Evolutionary conservation across 2,888 invertebrate genomes (phyloP).

Genomic region (Hyalella azteca): DNA sequence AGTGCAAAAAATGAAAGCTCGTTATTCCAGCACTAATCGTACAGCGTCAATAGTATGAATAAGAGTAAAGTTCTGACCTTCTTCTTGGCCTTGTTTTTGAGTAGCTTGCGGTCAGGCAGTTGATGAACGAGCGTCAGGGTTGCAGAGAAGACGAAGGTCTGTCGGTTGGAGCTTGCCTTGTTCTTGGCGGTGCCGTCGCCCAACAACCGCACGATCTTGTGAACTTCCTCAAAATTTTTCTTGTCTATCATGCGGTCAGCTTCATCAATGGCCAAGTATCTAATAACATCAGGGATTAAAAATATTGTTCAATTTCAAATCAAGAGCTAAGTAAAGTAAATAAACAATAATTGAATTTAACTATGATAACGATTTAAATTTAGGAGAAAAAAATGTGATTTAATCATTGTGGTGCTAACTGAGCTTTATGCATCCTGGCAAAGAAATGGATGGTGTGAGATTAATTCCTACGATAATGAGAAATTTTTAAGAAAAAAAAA

Average conservation of each 20-base stretch:
- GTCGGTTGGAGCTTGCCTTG: constrained; percentile 65
- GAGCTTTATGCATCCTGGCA: too few species aligned
- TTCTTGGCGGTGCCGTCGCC: constrained; percentile 70
- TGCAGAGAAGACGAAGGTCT: constrained; percentile 86
- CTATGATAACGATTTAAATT: too few species aligned
- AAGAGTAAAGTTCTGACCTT: background rate
- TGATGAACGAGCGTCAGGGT: constrained; percentile 92
- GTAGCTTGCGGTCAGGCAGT: constrained; percentile 63
- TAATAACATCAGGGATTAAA: constrained; percentile 63
- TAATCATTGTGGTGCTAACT: too few species aligned
- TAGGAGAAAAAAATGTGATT: too few species aligned
- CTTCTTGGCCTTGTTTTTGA: constrained; percentile 43
- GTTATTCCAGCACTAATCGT: too few species aligned
- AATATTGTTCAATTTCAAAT: background rate
- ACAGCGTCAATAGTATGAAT: too few species aligned
- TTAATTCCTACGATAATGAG: too few species aligned
- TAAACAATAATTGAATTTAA: too few species aligned
- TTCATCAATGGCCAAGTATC: constrained; percentile 94
- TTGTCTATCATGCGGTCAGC: constrained; percentile 97
- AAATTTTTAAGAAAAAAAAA: too few species aligned
- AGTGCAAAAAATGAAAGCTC: too few species aligned
- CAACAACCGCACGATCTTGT: constrained; percentile 77
- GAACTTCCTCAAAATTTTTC: constrained; percentile 92
- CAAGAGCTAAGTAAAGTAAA: too few species aligned
- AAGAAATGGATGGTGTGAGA: too few species aligned